Base-by-base conservation (phyloP, 1,140 invertebrate species). In the Drosophila insularis region DNA sequence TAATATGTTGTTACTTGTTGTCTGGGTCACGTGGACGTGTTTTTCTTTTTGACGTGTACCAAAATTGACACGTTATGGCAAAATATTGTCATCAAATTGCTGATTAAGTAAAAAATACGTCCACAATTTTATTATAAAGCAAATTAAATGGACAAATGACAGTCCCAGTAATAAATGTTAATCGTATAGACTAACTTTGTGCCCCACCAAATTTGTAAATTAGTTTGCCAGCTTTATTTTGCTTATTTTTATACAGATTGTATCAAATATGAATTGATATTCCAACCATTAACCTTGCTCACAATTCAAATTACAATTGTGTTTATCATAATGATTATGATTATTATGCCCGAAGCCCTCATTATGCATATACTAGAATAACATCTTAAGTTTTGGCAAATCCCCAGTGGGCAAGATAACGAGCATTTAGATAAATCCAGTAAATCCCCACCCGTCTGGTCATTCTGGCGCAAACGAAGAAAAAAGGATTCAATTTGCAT, bases 401-500 rank as follows among this genome's bases (percentile, higher is more conserved):
- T 60, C 58, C 43, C 55, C 1, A 58, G 31, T 35, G 55, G 35
- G 31, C 55, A 58, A 50, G 55, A 58, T 58, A 58, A 35, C 55
- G 14, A 61, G 39, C 43, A 64, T 21, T 35, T 43, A 64, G 53
- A 78, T 59, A 73, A 72, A 58, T 64, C 46, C 56, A 21, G 1
- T 35, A 35, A 35, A 19, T 17, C 46, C 31, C 46, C 19, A 65
- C 62, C 61, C 59, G 35, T 54, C 50, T 68, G 71, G 54, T 74
- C 43, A 74, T 58, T 71, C 50, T 37, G 35, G 35, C 50, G 27
- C 67, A 67, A 56, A 58, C 40, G 78, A 58, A 58, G 19, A 37
- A 23, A 43, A 76, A 76, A 63, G 71, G 78, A 78, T 86, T 86
- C 66, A 73, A 82, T 79, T 86, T 73, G 75, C 75, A 79, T 74